Percentiles rank a stretch among this genome's conserved stretches.
phyloP scores from a whole-genome alignment of 2,113 vertebrate species.

The Ailuropoda melanoleuca region DNA sequence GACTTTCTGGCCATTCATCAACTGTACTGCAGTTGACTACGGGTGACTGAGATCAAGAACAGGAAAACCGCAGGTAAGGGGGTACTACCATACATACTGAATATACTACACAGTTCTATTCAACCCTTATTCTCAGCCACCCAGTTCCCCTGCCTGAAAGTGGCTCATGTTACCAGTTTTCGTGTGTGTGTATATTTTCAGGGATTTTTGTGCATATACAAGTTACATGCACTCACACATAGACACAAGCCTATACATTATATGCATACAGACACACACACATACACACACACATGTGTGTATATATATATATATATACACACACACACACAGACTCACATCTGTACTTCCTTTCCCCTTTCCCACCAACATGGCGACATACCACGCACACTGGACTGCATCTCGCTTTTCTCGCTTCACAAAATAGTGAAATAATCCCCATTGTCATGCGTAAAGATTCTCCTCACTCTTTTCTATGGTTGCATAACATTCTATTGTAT shows the following conservation, averaged over 20 bases:
- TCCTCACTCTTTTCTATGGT: constrained; percentile 28
- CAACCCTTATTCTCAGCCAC: background rate
- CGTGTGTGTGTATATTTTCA: background rate
- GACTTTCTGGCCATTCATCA: background rate
- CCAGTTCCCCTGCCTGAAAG: background rate
- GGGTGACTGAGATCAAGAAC: background rate
- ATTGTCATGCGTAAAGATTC: constrained; percentile 35
- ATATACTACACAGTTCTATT: background rate
- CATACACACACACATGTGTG: background rate
- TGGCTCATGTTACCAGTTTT: background rate
- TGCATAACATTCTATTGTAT: constrained; percentile 17
- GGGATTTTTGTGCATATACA: background rate
- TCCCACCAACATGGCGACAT: constrained; percentile 30
- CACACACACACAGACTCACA: background rate
- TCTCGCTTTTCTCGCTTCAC: constrained; percentile 34
- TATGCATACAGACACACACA: background rate
- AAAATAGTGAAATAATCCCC: constrained; percentile 45
- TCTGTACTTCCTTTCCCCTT: background rate
- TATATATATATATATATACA: background rate
- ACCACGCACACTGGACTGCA: background rate
- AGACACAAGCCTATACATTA: background rate
- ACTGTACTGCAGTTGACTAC: background rate
- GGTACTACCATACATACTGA: background rate
- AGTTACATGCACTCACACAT: background rate
- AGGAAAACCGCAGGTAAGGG: background rate